A percentile compares a stretch with the other conserved stretches of the same genome.
Conservation (phyloP, 2,888 invertebrate genomes). For the Cheilosia impressa region DNA sequence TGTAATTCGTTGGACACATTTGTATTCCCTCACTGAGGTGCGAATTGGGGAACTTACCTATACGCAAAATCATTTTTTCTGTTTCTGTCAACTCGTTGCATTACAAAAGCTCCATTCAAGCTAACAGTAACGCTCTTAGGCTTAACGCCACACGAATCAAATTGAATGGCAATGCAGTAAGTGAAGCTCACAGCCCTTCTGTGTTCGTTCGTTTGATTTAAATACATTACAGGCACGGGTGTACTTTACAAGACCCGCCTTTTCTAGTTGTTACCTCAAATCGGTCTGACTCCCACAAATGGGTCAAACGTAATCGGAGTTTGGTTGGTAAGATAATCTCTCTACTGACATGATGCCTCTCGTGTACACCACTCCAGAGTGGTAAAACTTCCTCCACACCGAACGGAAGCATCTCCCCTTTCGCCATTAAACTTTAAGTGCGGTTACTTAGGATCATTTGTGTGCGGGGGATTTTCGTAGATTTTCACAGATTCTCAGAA, state of each 20-base stretch:
- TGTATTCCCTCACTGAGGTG: constrained; percentile 35
- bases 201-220: constrained; percentile 40
- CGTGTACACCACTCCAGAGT: neutral
- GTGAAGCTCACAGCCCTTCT: constrained; percentile 47
- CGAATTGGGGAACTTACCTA: constrained; percentile 26
- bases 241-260: neutral
- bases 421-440: constrained; percentile 58
- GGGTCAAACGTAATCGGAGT: constrained; percentile 68
- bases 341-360: constrained; percentile 37
- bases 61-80: neutral
- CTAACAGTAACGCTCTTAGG: constrained; percentile 35
- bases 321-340: constrained; percentile 61
- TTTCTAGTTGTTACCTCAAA: constrained; percentile 14
- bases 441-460: constrained; percentile 62
- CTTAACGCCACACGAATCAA: constrained; percentile 62
- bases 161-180: constrained; percentile 52
- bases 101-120: constrained; percentile 41
- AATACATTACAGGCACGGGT: neutral
- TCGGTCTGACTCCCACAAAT: constrained; percentile 57
- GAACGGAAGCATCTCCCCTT: constrained; percentile 6
- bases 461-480: constrained; percentile 55
- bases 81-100: constrained; percentile 28
- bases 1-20: neutral
- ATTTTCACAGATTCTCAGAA: constrained; percentile 35
- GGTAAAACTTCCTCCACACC: constrained; percentile 10